Conservation (phyloP, 1,140 invertebrate genomes). For the Rhynchophorus ferrugineus region DNA sequence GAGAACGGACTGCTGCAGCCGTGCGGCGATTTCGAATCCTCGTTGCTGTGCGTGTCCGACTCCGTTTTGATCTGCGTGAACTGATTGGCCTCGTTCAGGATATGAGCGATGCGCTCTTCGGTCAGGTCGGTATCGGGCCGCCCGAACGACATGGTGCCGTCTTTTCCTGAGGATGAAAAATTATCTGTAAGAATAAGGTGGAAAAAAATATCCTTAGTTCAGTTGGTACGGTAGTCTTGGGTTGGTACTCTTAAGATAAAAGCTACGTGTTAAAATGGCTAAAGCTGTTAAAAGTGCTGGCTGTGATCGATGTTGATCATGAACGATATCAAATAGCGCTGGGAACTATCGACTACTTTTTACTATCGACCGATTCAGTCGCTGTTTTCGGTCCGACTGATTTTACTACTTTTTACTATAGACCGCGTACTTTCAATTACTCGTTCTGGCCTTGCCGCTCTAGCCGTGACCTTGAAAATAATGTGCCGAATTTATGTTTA, state of each 20-base stretch:
- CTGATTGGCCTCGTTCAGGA: constrained; percentile 83
- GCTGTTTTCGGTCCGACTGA: too few species aligned
- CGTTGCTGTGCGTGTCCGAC: constrained; percentile 63
- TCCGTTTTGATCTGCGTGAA: constrained; percentile 46
- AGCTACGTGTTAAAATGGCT: background rate
- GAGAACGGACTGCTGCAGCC: constrained; percentile 68
- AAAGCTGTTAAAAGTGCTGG: background rate
- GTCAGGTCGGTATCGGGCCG: constrained; percentile 74
- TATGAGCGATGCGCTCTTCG: constrained; percentile 89
- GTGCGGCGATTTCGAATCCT: constrained; percentile 74
- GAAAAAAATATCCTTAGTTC: constrained; percentile 15
- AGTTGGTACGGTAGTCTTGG: background rate
- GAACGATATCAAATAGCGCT: too few species aligned
- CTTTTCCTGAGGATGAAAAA: constrained; percentile 62
- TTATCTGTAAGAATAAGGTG: constrained; percentile 36
- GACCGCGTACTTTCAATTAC: too few species aligned
- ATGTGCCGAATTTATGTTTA: too few species aligned
- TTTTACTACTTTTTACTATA: too few species aligned
- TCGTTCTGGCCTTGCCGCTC: too few species aligned
- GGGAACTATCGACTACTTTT: too few species aligned
- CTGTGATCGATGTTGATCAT: too few species aligned
- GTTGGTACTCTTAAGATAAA: background rate
- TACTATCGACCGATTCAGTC: too few species aligned
- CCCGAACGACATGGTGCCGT: constrained; percentile 66
- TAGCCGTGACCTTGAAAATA: too few species aligned